phyloP scores from a whole-genome alignment of 2,797 vertebrate genomes.

The Gobionotothen gibberifrons region DNA sequence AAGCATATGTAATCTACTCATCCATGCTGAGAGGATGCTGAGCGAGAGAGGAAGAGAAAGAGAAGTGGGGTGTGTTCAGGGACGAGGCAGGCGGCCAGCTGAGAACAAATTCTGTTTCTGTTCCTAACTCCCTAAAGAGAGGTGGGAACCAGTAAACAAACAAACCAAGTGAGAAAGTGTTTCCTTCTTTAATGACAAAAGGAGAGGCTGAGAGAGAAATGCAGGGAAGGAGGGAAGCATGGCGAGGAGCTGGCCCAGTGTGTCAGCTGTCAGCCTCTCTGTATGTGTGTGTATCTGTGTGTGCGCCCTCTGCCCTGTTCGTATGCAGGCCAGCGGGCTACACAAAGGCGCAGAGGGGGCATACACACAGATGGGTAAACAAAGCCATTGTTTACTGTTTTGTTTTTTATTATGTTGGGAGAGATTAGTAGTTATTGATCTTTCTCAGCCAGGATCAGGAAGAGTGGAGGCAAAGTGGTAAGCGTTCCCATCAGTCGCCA shows the following conservation, averaged over 20 bases:
- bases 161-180: constrained; percentile 75
- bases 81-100: constrained; percentile 80
- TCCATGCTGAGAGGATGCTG: constrained; percentile 81
- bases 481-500: constrained; percentile 85
- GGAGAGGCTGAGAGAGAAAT: constrained; percentile 65
- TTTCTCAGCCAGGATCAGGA: constrained; percentile 87
- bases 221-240: constrained; percentile 55
- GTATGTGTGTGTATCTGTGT: constrained; percentile 35
- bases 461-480: constrained; percentile 83
- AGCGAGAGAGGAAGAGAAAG: constrained; percentile 64
- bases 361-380: constrained; percentile 85
- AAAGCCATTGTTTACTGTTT: constrained; percentile 95
- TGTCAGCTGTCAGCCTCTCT: constrained; percentile 74
- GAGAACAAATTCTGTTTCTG: constrained; percentile 81
- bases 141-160: constrained; percentile 86
- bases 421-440: constrained; percentile 97
- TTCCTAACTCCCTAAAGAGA: constrained; percentile 80
- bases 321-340: constrained; percentile 67
- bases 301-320: constrained; percentile 73
- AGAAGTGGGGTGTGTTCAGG: constrained; percentile 75
- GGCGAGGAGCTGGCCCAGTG: constrained; percentile 60
- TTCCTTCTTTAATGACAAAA: constrained; percentile 81
- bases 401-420: constrained; percentile 89
- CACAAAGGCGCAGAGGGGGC: constrained; percentile 70
- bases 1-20: constrained; percentile 84